These are phyloP conservation scores for Drosophila lacertosa DNA, from an alignment of 1,140 invertebrate species.

Conservation along the genomic window DNA sequence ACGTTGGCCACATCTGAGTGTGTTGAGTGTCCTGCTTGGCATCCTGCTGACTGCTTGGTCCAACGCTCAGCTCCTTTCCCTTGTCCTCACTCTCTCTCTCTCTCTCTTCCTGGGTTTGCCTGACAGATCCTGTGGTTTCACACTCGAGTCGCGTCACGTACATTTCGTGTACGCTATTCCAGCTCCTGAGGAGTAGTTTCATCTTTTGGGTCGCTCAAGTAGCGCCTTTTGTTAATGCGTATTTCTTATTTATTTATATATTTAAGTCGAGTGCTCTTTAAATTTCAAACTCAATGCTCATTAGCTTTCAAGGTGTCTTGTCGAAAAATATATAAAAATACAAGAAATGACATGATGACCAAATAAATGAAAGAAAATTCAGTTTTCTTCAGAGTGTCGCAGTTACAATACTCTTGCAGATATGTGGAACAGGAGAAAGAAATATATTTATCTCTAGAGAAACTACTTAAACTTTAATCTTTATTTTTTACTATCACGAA, in stretches of 20 bases:
- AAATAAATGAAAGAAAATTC: background rate
- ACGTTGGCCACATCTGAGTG: slow-evolving; percentile 27
- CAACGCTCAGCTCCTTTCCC: background rate
- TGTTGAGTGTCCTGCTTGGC: slow-evolving; percentile 29
- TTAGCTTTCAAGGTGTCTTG: slow-evolving; percentile 36
- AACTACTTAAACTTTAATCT: too few relatives aligned
- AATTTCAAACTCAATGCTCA: slow-evolving; percentile 20
- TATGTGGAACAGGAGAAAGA: too few relatives aligned
- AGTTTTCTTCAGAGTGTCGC: too few relatives aligned
- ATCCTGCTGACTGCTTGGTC: slow-evolving; percentile 43
- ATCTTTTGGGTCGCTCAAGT: slow-evolving; percentile 37
- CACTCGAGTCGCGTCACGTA: slow-evolving; percentile 70
- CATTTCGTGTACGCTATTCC: slow-evolving; percentile 43
- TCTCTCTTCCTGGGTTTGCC: background rate
- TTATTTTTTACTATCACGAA: too few relatives aligned
- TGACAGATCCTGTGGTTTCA: slow-evolving; percentile 54
- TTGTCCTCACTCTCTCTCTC: background rate
- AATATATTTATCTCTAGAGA: too few relatives aligned
- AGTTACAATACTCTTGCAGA: background rate
- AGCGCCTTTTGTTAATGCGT: slow-evolving; percentile 60
- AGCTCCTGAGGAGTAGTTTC: slow-evolving; percentile 4
- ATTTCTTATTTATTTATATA: slow-evolving; percentile 58
- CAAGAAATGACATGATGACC: background rate
- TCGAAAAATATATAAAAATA: background rate
- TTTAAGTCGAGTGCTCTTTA: slow-evolving; percentile 36